Evolutionary conservation across 2,888 invertebrate species (phyloP), one percentile per base, ranked within the genome.

Genomic region (Odontocerum albicorne): DNA sequence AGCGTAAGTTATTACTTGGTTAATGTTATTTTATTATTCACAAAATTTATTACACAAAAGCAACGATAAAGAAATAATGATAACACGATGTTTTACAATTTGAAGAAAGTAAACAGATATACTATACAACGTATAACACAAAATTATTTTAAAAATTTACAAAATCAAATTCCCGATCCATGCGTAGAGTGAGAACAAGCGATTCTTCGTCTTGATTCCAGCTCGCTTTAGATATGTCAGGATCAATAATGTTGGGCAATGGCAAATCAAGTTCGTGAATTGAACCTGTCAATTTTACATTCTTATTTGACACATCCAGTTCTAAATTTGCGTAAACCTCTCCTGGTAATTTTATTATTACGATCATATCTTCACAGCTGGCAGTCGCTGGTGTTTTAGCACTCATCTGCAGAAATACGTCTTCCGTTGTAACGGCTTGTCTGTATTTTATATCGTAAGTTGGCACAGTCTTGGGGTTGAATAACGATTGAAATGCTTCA

Each of bases 291-390:
- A 90, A 71, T 54, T 84, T 84, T 16, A 92, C 70, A 58, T 80
- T 79, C 7, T 72, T 75, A 27, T 79, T 76, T 10, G 80, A 77
- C 2, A 88, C 85, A 58, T 85, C 82, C 38, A 95, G 74, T 61
- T 89, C 85, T 55, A 95, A 83, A 65, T 88, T 87, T 62, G 87
- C 84, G 38, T 82, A 82, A 57, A 81, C 81, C 67, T 93, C 92
- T 2, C 83, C 87, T 0, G 92, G 88, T 68, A 96, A 74, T 63
- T 83, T 75, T 12, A 95, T 81, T 56, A 82, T 80, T 17, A 96
- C 75, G n/a, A 92, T 79, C 72, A 96, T 84, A 69, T 91, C 88
- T 71, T 96, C 95, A 72, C 94, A 94, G 66, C 92, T 92, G 2
- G 90, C 82, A 0, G 90, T 86, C 1, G 84, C 75, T 13, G 87